Evolutionary conservation across 2,113 vertebrate genomes (phyloP).

Genomic region (Bolborhynchus lineola): DNA sequence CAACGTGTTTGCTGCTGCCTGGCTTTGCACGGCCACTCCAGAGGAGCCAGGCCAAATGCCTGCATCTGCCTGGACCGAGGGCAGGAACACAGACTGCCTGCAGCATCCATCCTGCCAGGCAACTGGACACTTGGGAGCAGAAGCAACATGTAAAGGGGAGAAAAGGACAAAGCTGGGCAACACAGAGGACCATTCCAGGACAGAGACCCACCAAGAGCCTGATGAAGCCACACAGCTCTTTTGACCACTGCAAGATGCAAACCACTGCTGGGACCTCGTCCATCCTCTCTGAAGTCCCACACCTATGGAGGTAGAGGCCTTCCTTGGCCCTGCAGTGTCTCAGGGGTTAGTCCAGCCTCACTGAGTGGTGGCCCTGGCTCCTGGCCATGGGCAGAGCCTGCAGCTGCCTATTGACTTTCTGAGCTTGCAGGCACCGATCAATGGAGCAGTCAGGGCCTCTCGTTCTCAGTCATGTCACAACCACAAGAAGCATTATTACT

Average conservation of each 20-base stretch:
- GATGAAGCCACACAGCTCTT: neutral
- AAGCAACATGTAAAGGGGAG: neutral
- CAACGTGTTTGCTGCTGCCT: neutral
- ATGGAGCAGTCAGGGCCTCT: neutral
- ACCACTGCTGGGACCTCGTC: too few species aligned
- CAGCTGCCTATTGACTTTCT: neutral
- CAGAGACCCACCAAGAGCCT: neutral
- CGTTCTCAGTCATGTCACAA: neutral
- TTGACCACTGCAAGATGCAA: neutral
- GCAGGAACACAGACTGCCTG: neutral
- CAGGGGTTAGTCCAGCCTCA: neutral
- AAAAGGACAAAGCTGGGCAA: neutral
- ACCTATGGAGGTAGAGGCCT: neutral
- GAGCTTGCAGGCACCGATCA: neutral
- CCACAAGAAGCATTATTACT: neutral
- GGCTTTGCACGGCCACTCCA: neutral
- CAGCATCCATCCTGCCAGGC: neutral
- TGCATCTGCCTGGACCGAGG: neutral
- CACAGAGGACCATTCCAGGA: rapidly evolving
- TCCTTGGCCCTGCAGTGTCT: neutral
- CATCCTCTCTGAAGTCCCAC: rapidly evolving
- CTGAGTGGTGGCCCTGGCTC: neutral
- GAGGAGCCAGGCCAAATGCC: neutral
- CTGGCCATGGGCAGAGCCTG: rapidly evolving
- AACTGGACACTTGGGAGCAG: neutral